Base-by-base conservation (phyloP, 2,888 invertebrate genomes). In the Escarpia spicata region DNA sequence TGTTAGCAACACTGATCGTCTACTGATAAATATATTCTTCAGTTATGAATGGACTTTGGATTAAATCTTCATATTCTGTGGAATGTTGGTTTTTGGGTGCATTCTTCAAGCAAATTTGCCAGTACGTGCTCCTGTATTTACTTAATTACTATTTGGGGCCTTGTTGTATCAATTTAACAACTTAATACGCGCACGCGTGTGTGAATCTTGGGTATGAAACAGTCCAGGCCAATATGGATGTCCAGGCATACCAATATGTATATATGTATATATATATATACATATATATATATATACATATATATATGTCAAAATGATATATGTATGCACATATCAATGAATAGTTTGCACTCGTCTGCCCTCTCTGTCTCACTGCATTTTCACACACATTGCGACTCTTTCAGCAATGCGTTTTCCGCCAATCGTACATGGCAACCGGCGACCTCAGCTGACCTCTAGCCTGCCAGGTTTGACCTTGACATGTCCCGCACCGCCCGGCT, bases 381-480 rank as follows among this genome's bases (percentile, higher is more conserved):
- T 9, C 3, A 26, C 26, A 75, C 75, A 15, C 75, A 26, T n/a
- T 75, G 75, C 19, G 75, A 15, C 75, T 75, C 75, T 75, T 75
- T 75, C 75, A 75, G 75, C 75, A 15, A 26, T 75, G 75, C 75
- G 75, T 75, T 75, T 75, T 75, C 75, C 75, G n/a, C 75, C 75
- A 75, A 75, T 75, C 75, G 75, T 75, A 75, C 75, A 75, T 75
- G 75, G 75, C 75, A 75, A 75, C 75, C 75, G 26, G n/a, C 19
- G 75, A 75, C 75, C 75, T 26, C 75, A 75, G 2, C 75, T 75
- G 75, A 75, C 75, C 75, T 26, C 75, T 75, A 75, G 75, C 75
- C 75, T 26, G 75, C n/a, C 75, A 75, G 75, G 75, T 75, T 75
- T 75, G 75, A 75, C 26, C 75, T 75, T 75, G 75, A 75, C 75